Base-by-base conservation (phyloP, 2,113 vertebrate genomes). In the Nibea coibor region DNA sequence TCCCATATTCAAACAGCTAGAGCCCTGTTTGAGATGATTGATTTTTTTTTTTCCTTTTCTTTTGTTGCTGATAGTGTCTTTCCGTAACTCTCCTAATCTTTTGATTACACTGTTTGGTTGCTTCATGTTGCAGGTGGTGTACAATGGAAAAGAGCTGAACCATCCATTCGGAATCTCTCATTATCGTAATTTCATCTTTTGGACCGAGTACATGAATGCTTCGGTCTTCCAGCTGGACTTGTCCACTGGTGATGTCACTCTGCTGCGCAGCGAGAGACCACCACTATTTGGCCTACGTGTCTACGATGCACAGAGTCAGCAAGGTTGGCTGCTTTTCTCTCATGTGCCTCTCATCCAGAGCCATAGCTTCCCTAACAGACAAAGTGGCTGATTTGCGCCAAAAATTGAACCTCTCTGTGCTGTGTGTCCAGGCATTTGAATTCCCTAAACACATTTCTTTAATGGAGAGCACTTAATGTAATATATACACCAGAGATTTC, bases 131-230 rank as follows among this genome's bases (percentile, higher is more conserved):
- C 93, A 99, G 98, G 95, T 98, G 89, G 96, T 99, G 72, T 98
- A 99, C 93, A 98, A 86, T 79, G 98, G 98, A 64, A 99, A 97
- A 92, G 97, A 99, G 89, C 76, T 99, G 76, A 99, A 99, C 90
- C 98, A 99, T 87, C 98, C 98, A 4, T 99, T 99, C 72, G 98
- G 98, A 81, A 95, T 99, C 26, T 98, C 98, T 14, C 96, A 99
- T 89, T 95, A 98, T 35, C 96, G 95, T 24, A 96, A 97, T 90
- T 96, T 95, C 56, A 96, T 99, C 76, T 99, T 97, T 93, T 99
- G 98, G 98, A 99, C 98, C 2, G 98, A 99, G 89, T 99, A 99
- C 87, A 99, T 99, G 97, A 99, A 99, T 54, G 98, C 97, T 9
- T 99, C 97, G 0, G 97, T 99, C 89, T 99, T 99, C 94, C 98